A percentile compares a stretch with the other conserved stretches of the same genome.
These are phyloP conservation scores for Octomys mimax DNA, from an alignment of 2,797 vertebrate genomes.

Conservation along the genomic window DNA sequence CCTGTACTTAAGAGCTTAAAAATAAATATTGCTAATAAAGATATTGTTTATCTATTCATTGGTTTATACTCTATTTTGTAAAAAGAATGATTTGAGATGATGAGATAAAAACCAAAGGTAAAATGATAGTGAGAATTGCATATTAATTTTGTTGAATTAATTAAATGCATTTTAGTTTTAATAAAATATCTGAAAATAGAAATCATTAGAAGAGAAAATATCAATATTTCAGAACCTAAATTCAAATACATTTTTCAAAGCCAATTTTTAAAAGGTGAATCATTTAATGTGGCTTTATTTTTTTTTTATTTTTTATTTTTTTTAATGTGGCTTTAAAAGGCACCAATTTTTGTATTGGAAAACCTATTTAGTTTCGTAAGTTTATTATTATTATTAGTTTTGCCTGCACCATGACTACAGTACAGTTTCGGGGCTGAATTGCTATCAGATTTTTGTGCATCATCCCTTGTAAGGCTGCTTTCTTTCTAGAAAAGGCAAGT, in stretches of 20 bases:
- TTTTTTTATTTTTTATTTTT: too few species aligned
- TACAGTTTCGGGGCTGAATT: conserved; percentile 86
- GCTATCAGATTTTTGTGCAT: conserved; percentile 88
- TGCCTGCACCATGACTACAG: conserved; percentile 83
- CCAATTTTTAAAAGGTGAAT: conserved; percentile 36
- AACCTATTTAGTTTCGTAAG: conserved; percentile 78
- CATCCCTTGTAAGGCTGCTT: conserved; percentile 87
- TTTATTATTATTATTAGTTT: conserved; percentile 62
- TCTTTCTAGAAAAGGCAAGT: conserved; percentile 87
- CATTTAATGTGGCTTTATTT: conserved; percentile 43
- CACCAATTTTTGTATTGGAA: conserved; percentile 58
- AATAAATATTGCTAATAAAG: conserved; percentile 55
- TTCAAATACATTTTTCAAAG: conserved; percentile 56
- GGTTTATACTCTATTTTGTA: conserved; percentile 5
- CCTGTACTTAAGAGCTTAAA: neutral
- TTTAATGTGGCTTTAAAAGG: conserved; percentile 57
- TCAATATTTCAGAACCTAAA: conserved; percentile 58
- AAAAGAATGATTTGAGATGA: neutral
- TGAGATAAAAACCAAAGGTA: conserved; percentile 45
- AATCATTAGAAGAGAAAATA: conserved; percentile 14
- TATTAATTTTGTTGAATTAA: conserved; percentile 53
- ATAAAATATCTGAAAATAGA: conserved; percentile 39
- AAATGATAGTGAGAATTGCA: neutral
- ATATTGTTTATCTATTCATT: neutral
- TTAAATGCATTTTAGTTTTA: conserved; percentile 34